Base-by-base conservation (phyloP, 2,888 invertebrate genomes). In the Eilema griseolum region DNA sequence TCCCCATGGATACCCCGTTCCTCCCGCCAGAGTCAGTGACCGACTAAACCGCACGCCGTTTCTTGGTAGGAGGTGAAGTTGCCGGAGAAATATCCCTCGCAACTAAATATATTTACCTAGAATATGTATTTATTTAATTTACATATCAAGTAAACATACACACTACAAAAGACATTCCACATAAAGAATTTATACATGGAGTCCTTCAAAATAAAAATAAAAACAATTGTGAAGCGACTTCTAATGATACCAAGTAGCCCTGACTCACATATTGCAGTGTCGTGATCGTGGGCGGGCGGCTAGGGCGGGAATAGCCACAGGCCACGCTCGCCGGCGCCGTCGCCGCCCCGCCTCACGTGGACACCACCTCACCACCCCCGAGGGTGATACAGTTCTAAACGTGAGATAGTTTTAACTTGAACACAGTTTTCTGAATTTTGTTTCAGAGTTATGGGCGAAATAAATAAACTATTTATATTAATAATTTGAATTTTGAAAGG, bases 241-340 rank as follows among this genome's bases (percentile, higher is more conserved):
- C 57, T 16, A 56, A 28, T 66, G 70, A 70, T 73, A 78, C 63
- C 52, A 80, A 76, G 73, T 83, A 79, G 76, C 79, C 79, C 67
- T 76, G 74, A 78, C 63, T 81, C 73, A 75, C 72, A 76, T 69
- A 67, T 52, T 16, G 60, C 16, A 28, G 76, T 76, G 72, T 73
- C 78, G 77, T 83, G 85, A 84, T 85, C 83, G 86, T 84, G 88
- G 87, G 86, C 86, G 86, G 85, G 80, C 74, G 86, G 82, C 82
- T 83, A 80, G 87, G 89, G 91, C 89, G 90, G 89, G 89, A 92
- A 92, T 93, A 87, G 93, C 93, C 94, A 94, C 87, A 85, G 93
- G 93, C 90, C 93, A 91, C 92, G 92, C 89, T 83, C 86, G 88
- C 82, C 88, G 86, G 88, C 87, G 84, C 88, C 88, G 85, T 87